Evolutionary conservation across 2,113 vertebrate species (phyloP).

Genomic region (Mesoclemmys tuberculata): DNA sequence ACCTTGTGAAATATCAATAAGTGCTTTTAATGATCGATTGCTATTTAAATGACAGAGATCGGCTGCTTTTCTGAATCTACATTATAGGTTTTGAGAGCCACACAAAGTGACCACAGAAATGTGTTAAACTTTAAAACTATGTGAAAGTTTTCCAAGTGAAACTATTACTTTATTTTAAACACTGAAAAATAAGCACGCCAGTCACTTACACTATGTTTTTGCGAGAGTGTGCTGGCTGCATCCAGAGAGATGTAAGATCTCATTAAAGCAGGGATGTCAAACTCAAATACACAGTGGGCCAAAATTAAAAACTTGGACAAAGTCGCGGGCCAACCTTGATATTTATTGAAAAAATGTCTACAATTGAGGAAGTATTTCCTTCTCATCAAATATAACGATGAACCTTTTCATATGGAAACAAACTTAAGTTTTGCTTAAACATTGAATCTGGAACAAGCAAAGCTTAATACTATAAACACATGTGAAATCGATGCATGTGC

Average conservation of each 20-base stretch:
- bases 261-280: too few species aligned
- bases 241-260: not conserved
- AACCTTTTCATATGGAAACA: too few species aligned
- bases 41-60: not conserved
- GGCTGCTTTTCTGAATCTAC: not conserved
- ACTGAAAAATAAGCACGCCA: not conserved
- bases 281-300: too few species aligned
- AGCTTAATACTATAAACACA: too few species aligned
- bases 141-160: not conserved
- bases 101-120: not conserved
- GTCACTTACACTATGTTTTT: not conserved
- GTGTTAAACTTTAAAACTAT: not conserved
- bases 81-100: not conserved
- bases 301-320: too few species aligned
- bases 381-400: too few species aligned
- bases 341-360: too few species aligned
- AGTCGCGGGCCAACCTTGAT: too few species aligned
- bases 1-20: not conserved
- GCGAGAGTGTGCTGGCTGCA: not conserved
- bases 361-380: too few species aligned
- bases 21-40: constrained; percentile 9
- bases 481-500: too few species aligned
- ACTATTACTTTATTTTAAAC: not conserved
- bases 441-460: too few species aligned
- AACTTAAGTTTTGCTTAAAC: too few species aligned